These are phyloP conservation scores for Muntiacus muntjak DNA, from an alignment of 2,113 vertebrate species.

Conservation along the genomic window DNA sequence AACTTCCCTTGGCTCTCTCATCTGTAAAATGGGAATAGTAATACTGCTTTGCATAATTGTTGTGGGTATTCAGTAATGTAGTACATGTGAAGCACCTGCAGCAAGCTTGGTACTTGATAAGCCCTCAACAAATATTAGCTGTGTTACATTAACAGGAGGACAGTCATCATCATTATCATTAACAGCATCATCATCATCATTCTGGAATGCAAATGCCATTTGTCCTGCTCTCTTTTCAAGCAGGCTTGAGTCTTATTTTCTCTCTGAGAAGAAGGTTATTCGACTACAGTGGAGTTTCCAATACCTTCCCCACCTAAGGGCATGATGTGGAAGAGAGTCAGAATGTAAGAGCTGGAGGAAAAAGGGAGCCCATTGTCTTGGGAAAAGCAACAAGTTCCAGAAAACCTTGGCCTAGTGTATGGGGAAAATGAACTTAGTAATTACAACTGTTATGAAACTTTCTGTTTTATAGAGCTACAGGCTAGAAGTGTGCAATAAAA, in stretches of 20 bases:
- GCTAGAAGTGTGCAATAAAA: conserved; percentile 45
- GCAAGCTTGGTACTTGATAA: not conserved
- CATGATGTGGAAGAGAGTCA: not conserved
- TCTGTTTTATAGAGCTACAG: conserved; percentile 60
- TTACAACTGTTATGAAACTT: conserved; percentile 36
- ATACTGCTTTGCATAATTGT: not conserved
- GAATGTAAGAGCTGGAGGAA: not conserved
- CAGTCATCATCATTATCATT: not conserved
- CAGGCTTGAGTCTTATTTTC: conserved; percentile 42
- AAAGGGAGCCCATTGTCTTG: not conserved
- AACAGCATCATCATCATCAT: not conserved
- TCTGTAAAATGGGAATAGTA: not conserved
- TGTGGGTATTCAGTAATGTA: not conserved
- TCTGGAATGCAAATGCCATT: not conserved
- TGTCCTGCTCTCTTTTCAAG: conserved; percentile 40
- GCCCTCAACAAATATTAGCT: not conserved
- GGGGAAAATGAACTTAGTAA: conserved; percentile 59
- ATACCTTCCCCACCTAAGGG: not conserved
- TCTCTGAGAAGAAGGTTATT: conserved; percentile 1
- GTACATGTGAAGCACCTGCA: not conserved
- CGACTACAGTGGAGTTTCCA: not conserved
- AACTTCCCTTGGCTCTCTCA: not conserved
- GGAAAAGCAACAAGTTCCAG: conserved; percentile 50
- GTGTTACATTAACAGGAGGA: not conserved
- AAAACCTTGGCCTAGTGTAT: not conserved